These are phyloP conservation scores for Perccottus glenii DNA, from an alignment of 2,113 vertebrate species.

Conservation along the genomic window DNA sequence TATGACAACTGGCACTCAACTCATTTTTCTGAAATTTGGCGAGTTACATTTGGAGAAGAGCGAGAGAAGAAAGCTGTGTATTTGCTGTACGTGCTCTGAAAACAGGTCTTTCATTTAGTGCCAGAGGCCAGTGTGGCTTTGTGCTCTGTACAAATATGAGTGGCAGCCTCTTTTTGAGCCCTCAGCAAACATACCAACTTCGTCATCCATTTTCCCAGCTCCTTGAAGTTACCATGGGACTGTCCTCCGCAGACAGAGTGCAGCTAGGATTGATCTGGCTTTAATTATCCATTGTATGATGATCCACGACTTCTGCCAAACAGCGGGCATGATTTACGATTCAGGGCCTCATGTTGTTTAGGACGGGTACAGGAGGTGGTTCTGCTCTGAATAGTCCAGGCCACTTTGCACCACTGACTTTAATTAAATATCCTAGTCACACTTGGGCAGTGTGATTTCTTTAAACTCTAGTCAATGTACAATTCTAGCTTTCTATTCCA, in stretches of 20 bases:
- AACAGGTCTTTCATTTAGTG: conserved; percentile 59
- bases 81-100: conserved; percentile 48
- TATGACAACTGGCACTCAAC: conserved; percentile 53
- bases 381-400: not conserved
- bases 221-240: conserved; percentile 42
- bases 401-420: conserved; percentile 2
- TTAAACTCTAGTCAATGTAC: not conserved
- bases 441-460: not conserved
- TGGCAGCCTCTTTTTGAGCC: conserved; percentile 50
- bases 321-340: conserved; percentile 49
- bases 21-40: conserved; percentile 45
- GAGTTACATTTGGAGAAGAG: conserved; percentile 14
- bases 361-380: conserved; percentile 8
- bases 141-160: conserved; percentile 63
- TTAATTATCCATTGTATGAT: conserved; percentile 62
- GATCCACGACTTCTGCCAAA: conserved; percentile 51
- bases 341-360: conserved; percentile 15
- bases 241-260: conserved; percentile 13
- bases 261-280: conserved; percentile 50
- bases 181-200: conserved; percentile 43
- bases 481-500: no score
- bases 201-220: conserved; percentile 29
- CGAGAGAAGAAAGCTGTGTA: conserved; percentile 34
- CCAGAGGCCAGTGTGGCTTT: conserved; percentile 56
- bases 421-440: not conserved